These are phyloP conservation scores for Macrobrachium rosenbergii DNA, from an alignment of 1,140 invertebrate species.

Conservation along the genomic window DNA sequence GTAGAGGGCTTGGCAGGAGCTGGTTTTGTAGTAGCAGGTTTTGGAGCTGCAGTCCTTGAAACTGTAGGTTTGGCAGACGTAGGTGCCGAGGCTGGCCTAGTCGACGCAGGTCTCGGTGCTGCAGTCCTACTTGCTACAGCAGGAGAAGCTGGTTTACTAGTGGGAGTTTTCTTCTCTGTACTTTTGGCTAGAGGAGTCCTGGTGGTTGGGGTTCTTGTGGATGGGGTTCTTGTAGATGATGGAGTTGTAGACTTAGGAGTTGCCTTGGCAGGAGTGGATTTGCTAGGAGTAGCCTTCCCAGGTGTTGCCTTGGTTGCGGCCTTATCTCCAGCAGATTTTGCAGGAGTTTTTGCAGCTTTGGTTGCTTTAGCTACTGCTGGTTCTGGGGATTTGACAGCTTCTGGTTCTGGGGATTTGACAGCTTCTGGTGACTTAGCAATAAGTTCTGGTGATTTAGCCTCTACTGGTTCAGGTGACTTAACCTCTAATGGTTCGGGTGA, in stretches of 20 bases:
- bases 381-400: slow-evolving; percentile 20
- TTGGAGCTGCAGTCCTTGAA: slow-evolving; percentile 25
- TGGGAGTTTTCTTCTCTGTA: slow-evolving; percentile 17
- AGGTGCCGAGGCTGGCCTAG: slow-evolving; percentile 17
- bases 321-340: slow-evolving; percentile 39
- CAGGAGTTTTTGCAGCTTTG: slow-evolving; percentile 40
- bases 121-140: not conserved
- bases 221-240: slow-evolving; percentile 33
- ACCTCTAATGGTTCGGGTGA: not conserved
- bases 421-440: slow-evolving; percentile 1
- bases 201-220: slow-evolving; percentile 24
- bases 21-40: not conserved
- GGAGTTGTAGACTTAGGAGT: slow-evolving; percentile 30
- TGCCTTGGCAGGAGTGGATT: slow-evolving; percentile 70
- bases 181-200: slow-evolving; percentile 12
- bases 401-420: slow-evolving; percentile 19
- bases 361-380: no score
- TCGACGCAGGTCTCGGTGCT: not conserved
- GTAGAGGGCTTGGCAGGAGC: slow-evolving; percentile 37
- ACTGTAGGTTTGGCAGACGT: slow-evolving; percentile 12
- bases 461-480: not conserved
- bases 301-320: slow-evolving; percentile 35
- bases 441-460: slow-evolving; percentile 6
- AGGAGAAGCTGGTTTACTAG: slow-evolving; percentile 14
- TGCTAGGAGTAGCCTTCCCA: slow-evolving; percentile 42